Evolutionary conservation across 1,140 invertebrate species (phyloP), one percentile per base, ranked within the genome.

Genomic region (Lepidurus couesii): DNA sequence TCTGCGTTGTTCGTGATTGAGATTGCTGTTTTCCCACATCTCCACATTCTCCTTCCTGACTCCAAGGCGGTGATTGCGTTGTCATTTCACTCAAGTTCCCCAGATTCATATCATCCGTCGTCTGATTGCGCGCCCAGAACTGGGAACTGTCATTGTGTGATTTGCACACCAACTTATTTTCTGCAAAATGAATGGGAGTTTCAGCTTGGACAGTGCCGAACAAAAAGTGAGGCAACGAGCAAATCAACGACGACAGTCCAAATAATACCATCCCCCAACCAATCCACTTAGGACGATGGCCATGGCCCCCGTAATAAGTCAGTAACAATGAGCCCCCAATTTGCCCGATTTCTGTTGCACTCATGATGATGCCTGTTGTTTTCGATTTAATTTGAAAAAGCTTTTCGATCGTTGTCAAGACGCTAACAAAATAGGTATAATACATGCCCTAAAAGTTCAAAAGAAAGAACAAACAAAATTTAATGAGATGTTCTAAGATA

Each of bases 331-430:
- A 93, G 16, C 84, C 84, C 34, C 82, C 91, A 80, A 97, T 96
- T 84, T 97, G 95, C 1, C 97, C 96, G 81, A 98, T 93, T 85
- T 98, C 96, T 26, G 95, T 96, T 10, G 95, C 95, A 77, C 93
- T 95, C 88, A 98, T 91, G 81, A 98, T 91, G 73, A 96, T 90
- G 0, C 96, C 96, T 0, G 95, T 97, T 7, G 95, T 96, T 84
- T 95, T 95, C 76, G 95, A 97, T 83, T 96, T 95, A 74, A 98
- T 93, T 87, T 95, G 93, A 84, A 97, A 98, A 44, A 98, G 87
- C 86, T 98, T 98, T 86, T 98, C 96, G 53, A 98, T 94, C 9
- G 96, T 98, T 42, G 97, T 98, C 83, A 98, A 95, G 78, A 97
- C 95, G 83, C 94, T 96, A 44, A 97, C 96, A 84, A 98, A 95